Percentiles rank a stretch among this genome's conserved stretches.
Evolutionary conservation across 2,888 invertebrate genomes (phyloP).

Genomic region (Meteorus colon): DNA sequence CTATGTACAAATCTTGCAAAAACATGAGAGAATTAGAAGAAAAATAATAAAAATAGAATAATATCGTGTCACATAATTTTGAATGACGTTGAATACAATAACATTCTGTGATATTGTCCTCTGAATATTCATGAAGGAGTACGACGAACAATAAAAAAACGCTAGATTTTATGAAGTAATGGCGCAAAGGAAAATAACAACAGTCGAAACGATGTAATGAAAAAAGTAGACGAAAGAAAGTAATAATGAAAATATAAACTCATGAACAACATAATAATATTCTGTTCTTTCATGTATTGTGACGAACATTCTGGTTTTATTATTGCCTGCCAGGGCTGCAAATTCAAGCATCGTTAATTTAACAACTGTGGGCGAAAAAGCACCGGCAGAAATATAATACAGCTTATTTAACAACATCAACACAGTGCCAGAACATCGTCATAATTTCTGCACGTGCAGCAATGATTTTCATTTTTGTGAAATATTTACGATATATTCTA

Average conservation of each 20-base stretch:
- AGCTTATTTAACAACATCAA: constrained; percentile 7
- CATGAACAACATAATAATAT: background rate
- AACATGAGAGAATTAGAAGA: too few species aligned
- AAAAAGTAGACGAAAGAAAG: background rate
- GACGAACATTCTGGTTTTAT: background rate
- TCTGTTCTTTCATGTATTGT: background rate
- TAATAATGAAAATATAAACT: constrained; percentile 1
- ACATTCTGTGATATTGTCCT: background rate
- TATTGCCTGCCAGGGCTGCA: background rate
- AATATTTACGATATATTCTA: background rate
- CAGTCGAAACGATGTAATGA: background rate
- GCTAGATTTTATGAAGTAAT: background rate
- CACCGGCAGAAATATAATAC: background rate
- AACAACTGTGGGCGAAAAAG: constrained; percentile 6
- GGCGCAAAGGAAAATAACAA: background rate
- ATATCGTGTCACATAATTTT: background rate
- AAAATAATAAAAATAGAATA: background rate
- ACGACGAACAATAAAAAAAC: background rate
- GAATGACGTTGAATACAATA: background rate
- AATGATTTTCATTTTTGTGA: background rate
- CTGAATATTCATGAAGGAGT: background rate
- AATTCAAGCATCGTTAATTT: constrained; percentile 20
- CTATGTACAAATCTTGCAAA: too few species aligned
- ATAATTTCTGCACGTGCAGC: background rate
- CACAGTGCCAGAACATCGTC: background rate